Percentiles rank a stretch among this genome's conserved stretches.
phyloP scores from a whole-genome alignment of 64 coral and sea anemone species.

The Astreopora myriophthalma region DNA sequence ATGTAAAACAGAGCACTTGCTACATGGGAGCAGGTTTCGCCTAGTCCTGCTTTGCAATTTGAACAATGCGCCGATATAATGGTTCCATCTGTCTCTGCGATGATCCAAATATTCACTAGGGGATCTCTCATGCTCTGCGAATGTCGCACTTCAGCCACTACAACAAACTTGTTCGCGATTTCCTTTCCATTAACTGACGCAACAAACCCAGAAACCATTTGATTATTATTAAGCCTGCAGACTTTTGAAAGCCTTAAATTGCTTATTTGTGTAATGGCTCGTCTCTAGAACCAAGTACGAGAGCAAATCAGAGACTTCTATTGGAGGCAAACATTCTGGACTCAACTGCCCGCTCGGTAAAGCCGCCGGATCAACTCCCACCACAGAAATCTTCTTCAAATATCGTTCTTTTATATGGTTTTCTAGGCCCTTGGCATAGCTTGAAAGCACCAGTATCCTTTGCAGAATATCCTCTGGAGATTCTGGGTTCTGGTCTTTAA shows the following conservation, averaged over 20 bases:
- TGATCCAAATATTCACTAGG: conserved; percentile 15
- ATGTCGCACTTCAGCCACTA: conserved; percentile 5
- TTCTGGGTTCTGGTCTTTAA: too few relatives aligned
- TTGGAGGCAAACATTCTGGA: conserved; percentile 33
- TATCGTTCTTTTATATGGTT: background rate
- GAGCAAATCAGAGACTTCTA: conserved; percentile 33
- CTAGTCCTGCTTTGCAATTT: conserved; percentile 33
- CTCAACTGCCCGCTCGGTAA: background rate
- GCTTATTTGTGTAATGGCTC: conserved; percentile 13
- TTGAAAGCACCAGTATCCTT: conserved; percentile 5
- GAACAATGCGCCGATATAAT: conserved; percentile 36
- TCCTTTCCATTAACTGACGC: background rate
- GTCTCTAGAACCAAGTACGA: conserved; percentile 6
- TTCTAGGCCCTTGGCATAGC: conserved; percentile 12
- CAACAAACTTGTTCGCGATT: background rate
- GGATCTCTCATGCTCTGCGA: conserved; percentile 20
- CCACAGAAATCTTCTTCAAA: background rate
- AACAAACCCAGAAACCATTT: conserved; percentile 20
- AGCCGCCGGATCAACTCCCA: conserved; percentile 22
- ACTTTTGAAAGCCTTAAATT: conserved; percentile 20
- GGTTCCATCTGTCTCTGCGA: conserved; percentile 3
- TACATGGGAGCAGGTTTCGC: conserved; percentile 15
- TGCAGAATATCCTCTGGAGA: background rate
- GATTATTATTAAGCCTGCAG: conserved; percentile 15
- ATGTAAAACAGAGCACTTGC: conserved; percentile 43